Evolutionary conservation across 2,888 invertebrate species (phyloP), one percentile per base, ranked within the genome.

Genomic region (Tupiocoris notatus): DNA sequence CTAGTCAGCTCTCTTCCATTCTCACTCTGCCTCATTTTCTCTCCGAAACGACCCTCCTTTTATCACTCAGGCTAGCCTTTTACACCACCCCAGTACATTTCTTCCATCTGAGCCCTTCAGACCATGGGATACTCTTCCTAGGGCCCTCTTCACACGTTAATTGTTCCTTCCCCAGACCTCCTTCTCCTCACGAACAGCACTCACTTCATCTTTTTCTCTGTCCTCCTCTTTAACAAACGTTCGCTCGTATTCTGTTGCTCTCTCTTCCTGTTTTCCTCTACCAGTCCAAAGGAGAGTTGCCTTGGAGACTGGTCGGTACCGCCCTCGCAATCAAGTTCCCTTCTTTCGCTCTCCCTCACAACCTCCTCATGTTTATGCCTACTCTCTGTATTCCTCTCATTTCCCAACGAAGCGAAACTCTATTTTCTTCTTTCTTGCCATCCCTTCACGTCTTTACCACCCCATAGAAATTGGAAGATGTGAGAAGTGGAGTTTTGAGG

Each of bases 151-250:
- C 18, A 68, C 68, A 59, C 68, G 68, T 68, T 68, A 68, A 68
- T 68, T 68, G 68, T 68, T 68, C 68, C 68, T 68, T 68, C 20
- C 58, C 68, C 68, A 57, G 21, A 39, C 68, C 16, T 59, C 68
- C 68, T n/a, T 21, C 56, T 22, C 68, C 39, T n/a, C n/a, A n/a
- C n/a, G n/a, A n/a, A n/a, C n/a, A n/a, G 39, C 6, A 39, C 39
- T 39, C 6, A 3, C 39, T 39, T 12, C 39, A 3, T 39, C 39
- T 39, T 12, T 39, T 39, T 39, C 39, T 39, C 39, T 39, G 39
- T 39, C 39, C 12, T 39, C 12, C 39, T 12, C 39, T 39, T n/a
- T n/a, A n/a, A n/a, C n/a, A n/a, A n/a, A n/a, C 39, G 12, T 39
- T 39, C 39, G 39, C 39, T 39, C 39, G 39, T 39, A 7, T 39